Evolutionary conservation across 2,113 vertebrate species (phyloP).

Genomic region (Mirounga angustirostris): DNA sequence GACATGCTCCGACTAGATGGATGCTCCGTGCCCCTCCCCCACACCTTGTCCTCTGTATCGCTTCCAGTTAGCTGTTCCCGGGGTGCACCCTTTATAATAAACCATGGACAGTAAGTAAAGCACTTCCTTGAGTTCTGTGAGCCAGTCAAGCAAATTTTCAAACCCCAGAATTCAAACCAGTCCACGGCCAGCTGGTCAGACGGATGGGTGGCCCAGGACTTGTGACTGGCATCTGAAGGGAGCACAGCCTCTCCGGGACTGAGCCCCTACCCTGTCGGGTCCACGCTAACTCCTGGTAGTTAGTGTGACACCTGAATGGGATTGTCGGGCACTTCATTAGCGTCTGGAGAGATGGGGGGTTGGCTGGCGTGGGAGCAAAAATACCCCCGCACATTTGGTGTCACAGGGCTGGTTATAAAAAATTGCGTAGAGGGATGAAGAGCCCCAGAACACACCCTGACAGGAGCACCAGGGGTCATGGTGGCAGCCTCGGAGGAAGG

Average conservation of each 20-base stretch:
- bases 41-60: rapidly evolving
- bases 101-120: not conserved
- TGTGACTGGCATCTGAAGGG: not conserved
- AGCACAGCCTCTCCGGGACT: no score
- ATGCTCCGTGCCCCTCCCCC: rapidly evolving
- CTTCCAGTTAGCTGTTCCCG: not conserved
- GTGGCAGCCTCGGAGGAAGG: rapidly evolving
- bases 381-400: not conserved
- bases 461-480: not conserved
- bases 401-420: not conserved
- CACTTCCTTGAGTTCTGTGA: not conserved
- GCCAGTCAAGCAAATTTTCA: not conserved
- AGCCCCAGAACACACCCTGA: not conserved
- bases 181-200: not conserved
- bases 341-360: not conserved
- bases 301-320: not conserved
- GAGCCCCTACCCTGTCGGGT: not conserved
- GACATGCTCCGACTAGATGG: rapidly evolving
- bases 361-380: not conserved
- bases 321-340: not conserved
- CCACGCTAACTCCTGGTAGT: no score
- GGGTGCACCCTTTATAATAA: not conserved
- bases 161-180: not conserved
- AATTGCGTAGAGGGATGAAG: not conserved
- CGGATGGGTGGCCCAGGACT: not conserved